These are phyloP conservation scores for Plecturocebus donacophilus DNA, from an alignment of 2,113 vertebrate genomes.

Conservation along the genomic window DNA sequence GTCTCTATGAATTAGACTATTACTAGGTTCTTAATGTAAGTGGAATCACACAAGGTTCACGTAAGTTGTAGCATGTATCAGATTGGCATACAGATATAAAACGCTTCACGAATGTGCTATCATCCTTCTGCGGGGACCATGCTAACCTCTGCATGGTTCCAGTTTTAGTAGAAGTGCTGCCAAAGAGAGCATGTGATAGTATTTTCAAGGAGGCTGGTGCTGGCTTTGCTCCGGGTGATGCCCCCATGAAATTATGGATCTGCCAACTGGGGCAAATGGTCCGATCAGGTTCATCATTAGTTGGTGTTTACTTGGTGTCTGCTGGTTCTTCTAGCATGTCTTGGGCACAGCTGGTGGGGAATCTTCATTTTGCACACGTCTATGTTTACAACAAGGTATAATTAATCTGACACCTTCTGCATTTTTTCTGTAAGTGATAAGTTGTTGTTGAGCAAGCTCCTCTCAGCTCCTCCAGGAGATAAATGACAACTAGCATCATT, in stretches of 20 bases:
- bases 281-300: rapidly evolving
- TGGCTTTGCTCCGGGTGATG: neutral
- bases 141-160: neutral
- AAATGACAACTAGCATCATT: neutral
- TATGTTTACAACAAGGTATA: neutral
- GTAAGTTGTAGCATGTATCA: too few species aligned
- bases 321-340: rapidly evolving
- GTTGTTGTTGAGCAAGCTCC: conserved; percentile 16
- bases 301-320: neutral
- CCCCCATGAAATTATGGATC: neutral
- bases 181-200: rapidly evolving
- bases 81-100: too few species aligned
- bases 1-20: neutral
- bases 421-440: neutral
- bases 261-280: neutral
- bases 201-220: neutral
- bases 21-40: neutral
- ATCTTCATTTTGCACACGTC: neutral
- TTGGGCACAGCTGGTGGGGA: neutral
- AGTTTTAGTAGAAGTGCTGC: neutral
- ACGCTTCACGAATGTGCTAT: neutral
- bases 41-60: neutral
- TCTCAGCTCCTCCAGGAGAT: conserved; percentile 13
- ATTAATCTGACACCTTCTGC: conserved; percentile 31
- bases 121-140: neutral